phyloP scores from a whole-genome alignment of 2,797 vertebrate species.

The Gouania willdenowi region DNA sequence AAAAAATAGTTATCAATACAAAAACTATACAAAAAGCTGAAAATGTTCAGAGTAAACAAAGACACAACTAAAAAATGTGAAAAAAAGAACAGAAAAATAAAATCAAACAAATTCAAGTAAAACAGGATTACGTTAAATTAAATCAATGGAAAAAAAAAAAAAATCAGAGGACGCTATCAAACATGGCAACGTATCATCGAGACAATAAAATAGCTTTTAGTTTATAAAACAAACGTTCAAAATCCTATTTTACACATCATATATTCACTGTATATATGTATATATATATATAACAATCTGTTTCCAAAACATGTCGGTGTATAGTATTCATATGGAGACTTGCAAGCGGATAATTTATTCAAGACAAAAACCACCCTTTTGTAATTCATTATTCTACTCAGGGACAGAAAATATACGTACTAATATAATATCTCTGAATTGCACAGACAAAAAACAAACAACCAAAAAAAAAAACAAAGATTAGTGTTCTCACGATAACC shows the following conservation, averaged over 20 bases:
- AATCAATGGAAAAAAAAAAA: slow-evolving; percentile 40
- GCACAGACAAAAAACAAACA: slow-evolving; percentile 46
- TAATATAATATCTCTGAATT: slow-evolving; percentile 61
- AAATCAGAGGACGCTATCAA: too few species aligned
- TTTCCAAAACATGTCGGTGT: slow-evolving; percentile 51
- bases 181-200: too few species aligned
- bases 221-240: slow-evolving; percentile 41
- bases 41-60: slow-evolving; percentile 57
- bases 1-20: too few species aligned
- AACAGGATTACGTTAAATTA: slow-evolving; percentile 74
- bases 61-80: slow-evolving; percentile 26
- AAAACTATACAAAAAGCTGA: too few species aligned
- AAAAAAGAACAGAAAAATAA: slow-evolving; percentile 57
- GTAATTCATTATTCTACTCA: slow-evolving; percentile 56
- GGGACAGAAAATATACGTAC: slow-evolving; percentile 68
- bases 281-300: too few species aligned
- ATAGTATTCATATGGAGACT: slow-evolving; percentile 53
- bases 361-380: slow-evolving; percentile 43
- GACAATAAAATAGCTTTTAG: slow-evolving; percentile 27
- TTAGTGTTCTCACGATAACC: slow-evolving; percentile 53
- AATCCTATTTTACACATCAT: slow-evolving; percentile 36
- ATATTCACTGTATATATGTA: too few species aligned
- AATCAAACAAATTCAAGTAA: slow-evolving; percentile 82
- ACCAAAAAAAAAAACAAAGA: slow-evolving; percentile 46
- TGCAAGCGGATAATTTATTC: slow-evolving; percentile 58